These are phyloP conservation scores for Petrocephalus microphthalmus DNA, from an alignment of 2,113 vertebrate species.

Conservation along the genomic window DNA sequence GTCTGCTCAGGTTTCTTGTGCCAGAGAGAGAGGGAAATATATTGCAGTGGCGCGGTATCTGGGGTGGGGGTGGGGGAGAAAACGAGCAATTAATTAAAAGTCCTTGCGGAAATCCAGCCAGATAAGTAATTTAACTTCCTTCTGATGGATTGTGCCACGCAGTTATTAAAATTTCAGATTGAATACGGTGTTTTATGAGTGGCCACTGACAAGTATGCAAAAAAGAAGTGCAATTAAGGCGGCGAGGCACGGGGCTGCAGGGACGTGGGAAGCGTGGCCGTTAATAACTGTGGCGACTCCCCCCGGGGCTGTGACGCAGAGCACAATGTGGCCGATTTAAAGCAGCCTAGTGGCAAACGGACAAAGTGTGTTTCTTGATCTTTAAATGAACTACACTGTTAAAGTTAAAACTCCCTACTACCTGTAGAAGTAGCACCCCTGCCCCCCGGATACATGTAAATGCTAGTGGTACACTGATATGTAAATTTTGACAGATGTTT, in stretches of 20 bases:
- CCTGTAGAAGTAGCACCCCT: neutral
- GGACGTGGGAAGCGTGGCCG: slow-evolving; percentile 37
- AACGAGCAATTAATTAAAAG: slow-evolving; percentile 46
- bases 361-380: neutral
- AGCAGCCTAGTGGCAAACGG: neutral
- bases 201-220: slow-evolving; percentile 36
- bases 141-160: slow-evolving; percentile 35
- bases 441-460: neutral
- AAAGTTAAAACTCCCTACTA: neutral
- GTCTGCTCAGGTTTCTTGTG: neutral
- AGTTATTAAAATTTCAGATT: slow-evolving; percentile 48
- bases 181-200: slow-evolving; percentile 37
- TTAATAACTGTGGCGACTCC: slow-evolving; percentile 30
- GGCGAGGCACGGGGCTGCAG: slow-evolving; percentile 25
- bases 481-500: neutral
- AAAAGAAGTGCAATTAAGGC: slow-evolving; percentile 46
- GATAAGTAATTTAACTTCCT: slow-evolving; percentile 44
- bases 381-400: neutral
- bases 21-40: slow-evolving; percentile 7
- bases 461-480: neutral
- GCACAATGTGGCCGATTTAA: neutral
- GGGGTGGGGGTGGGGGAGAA: slow-evolving; percentile 11
- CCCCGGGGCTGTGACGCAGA: neutral
- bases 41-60: neutral
- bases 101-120: slow-evolving; percentile 35